Evolutionary conservation across 1,140 invertebrate species (phyloP), one percentile per base, ranked within the genome.

Genomic region (Lycorma delicatula): DNA sequence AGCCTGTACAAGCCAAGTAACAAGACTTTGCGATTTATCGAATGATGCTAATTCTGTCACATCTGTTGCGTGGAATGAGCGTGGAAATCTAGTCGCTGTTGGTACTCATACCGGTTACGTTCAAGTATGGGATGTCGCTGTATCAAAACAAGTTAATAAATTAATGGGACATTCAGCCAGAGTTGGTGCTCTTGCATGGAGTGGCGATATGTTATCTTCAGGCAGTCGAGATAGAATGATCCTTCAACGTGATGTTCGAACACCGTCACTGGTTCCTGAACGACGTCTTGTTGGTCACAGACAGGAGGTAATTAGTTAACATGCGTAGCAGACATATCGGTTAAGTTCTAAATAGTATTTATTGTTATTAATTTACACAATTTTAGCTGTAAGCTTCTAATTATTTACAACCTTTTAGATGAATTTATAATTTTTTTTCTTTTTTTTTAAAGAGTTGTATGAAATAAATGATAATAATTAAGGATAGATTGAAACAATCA

Each of bases 41-140:
- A 80, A 81, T 47, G 94, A 98, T 72, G 85, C 84, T 7, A 98
- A 99, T 72, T 87, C 90, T 16, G 95, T 99, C 2, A 99, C 97
- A 0, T 98, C 96, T 1, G 97, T 99, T 11, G 92, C 97, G 12
- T 99, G 97, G 97, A 94, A 95, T 68, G 97, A 99, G 71, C 80
- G 93, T 58, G 80, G 82, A 68, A 91, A 96, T 70, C 78, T 93
- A 27, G 93, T 99, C 0, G 94, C 97, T 1, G 96, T 99, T 20
- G 97, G 97, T 3, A 99, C 97, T 2, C 91, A 98, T 75, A 86
- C 91, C 68, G 95, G 96, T 41, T 89, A 92, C 67, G 95, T 98
- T 34, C 95, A 97, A 68, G 91, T 98, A 2, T 98, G 95, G 95
- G 93, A 96, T 71, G 95, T 97, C 3, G 82, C 91, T 28, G 89